Percentiles rank a stretch among this genome's conserved stretches.
phyloP scores from a whole-genome alignment of 2,888 invertebrate species.

The Pteria penguin region DNA sequence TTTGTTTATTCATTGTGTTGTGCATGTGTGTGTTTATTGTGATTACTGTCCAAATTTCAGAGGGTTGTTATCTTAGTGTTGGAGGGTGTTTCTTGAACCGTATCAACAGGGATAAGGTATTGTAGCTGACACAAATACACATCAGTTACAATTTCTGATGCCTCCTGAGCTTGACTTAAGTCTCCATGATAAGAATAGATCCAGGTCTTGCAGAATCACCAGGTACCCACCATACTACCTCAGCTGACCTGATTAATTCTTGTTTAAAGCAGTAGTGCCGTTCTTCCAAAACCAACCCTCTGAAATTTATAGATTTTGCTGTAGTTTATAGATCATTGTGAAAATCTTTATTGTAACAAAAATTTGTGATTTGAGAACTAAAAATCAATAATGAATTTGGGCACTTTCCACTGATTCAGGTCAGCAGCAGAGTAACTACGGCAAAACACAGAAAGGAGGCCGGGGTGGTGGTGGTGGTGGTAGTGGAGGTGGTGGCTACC shows the following conservation, averaged over 20 bases:
- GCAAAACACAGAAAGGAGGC: constrained; percentile 68
- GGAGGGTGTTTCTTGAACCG: not conserved
- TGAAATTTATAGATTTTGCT: constrained; percentile 13
- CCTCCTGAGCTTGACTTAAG: not conserved
- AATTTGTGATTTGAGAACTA: not conserved
- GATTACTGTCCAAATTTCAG: constrained; percentile 26
- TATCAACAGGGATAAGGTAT: not conserved
- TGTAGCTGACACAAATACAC: not conserved
- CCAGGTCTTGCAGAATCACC: not conserved
- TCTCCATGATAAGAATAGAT: not conserved
- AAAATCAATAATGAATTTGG: constrained; percentile 15
- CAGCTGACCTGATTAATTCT: not conserved
- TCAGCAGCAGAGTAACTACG: constrained; percentile 62
- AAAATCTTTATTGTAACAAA: not conserved
- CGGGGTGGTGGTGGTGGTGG: constrained; percentile 65
- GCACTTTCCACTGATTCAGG: constrained; percentile 45
- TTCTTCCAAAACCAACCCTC: constrained; percentile 18
- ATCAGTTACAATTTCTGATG: not conserved
- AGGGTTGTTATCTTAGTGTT: constrained; percentile 13
- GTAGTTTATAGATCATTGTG: constrained; percentile 6
- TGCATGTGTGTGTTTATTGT: not conserved
- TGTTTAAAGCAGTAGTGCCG: not conserved
- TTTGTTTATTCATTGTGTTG: too few species aligned
- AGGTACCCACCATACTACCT: not conserved
- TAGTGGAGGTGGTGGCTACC: constrained; percentile 67